These are phyloP conservation scores for Maccullochella peelii DNA, from an alignment of 2,113 vertebrate species.

Conservation along the genomic window DNA sequence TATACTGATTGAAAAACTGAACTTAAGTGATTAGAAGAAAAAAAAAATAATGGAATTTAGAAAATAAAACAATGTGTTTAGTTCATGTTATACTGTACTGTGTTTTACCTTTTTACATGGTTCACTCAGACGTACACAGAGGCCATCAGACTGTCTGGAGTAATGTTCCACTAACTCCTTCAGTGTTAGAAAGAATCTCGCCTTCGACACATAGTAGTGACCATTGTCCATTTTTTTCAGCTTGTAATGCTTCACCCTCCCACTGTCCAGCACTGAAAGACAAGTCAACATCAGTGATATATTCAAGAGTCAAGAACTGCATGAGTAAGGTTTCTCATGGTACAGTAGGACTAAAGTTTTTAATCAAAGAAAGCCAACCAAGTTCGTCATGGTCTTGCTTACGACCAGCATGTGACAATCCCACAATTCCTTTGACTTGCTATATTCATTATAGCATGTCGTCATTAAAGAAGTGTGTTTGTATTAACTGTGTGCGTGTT, in stretches of 20 bases:
- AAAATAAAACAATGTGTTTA: neutral
- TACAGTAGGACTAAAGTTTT: neutral
- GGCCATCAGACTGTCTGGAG: constrained; percentile 82
- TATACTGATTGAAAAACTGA: neutral
- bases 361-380: neutral
- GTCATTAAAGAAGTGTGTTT: neutral
- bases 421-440: neutral
- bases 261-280: constrained; percentile 87
- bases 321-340: neutral
- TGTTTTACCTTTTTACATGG: constrained; percentile 91
- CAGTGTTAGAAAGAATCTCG: constrained; percentile 84
- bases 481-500: neutral
- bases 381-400: neutral
- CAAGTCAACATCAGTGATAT: neutral
- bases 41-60: neutral
- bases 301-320: neutral
- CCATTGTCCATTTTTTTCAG: constrained; percentile 84
- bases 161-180: constrained; percentile 89
- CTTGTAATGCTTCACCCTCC: constrained; percentile 92
- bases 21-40: neutral
- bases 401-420: neutral
- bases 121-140: constrained; percentile 86
- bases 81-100: neutral
- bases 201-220: constrained; percentile 84
- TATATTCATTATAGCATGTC: neutral